Evolutionary conservation across 2,888 invertebrate genomes (phyloP).

Genomic region (Empis livida): DNA sequence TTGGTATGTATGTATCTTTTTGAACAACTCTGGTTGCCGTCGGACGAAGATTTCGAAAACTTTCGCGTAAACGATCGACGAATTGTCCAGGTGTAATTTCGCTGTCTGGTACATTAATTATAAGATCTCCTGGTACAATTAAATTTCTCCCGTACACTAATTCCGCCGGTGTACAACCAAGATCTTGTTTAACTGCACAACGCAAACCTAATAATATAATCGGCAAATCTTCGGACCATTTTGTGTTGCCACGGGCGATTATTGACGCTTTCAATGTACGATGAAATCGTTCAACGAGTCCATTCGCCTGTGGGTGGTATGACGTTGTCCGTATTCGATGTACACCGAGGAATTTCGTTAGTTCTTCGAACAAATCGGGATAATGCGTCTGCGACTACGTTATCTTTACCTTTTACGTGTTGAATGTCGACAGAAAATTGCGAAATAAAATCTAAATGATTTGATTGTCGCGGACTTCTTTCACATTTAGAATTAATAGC

Average conservation of each 20-base stretch:
- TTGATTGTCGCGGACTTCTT: not conserved
- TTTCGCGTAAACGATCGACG: not conserved
- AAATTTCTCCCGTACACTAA: not conserved
- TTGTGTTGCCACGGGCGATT: not conserved
- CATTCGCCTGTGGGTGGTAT: not conserved
- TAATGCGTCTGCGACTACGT: not conserved
- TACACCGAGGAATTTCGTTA: not conserved
- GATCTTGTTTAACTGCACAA: not conserved
- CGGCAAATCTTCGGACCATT: not conserved
- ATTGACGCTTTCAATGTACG: not conserved
- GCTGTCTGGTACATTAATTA: not conserved
- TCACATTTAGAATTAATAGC: not conserved
- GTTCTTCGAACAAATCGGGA: too few relatives aligned
- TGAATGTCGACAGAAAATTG: not conserved
- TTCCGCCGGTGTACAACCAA: not conserved
- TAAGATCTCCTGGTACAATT: not conserved
- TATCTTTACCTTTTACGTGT: not conserved
- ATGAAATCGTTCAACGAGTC: not conserved
- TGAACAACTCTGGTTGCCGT: not conserved
- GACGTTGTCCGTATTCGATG: not conserved
- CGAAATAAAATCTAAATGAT: not conserved
- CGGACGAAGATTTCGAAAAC: not conserved
- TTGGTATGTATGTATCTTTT: not conserved
- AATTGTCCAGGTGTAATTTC: not conserved
- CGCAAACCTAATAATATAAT: not conserved